Base-by-base conservation (phyloP, 2,113 vertebrate species). In the Gila orcuttii region DNA sequence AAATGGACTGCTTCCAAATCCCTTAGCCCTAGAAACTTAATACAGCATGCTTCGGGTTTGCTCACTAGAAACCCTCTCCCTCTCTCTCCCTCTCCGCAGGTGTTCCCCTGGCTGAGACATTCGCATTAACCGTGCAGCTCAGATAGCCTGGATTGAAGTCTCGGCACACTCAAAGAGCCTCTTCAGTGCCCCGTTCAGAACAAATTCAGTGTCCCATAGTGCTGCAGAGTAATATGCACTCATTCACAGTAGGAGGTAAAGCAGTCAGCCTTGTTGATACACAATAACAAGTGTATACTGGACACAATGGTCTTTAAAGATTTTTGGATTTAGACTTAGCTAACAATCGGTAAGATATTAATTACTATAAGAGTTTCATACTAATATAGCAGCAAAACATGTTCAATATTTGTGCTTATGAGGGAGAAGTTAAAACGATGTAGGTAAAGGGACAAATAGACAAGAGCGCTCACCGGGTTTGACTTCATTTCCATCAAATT, bases 401-500 rank as follows among this genome's bases (percentile, higher is more conserved):
- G 19, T 69, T 21, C 9, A 69, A 69, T 50, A n/a, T 81, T 28
- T 42, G 31, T 59, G 55, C 7, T 28, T 21, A 28, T n/a, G 15
- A 59, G 17, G 6, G n/a, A 45, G 13, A 74, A 6, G 6, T 62
- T 21, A 2, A 86, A 75, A 62, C 21, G 4, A 60, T 57, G 78
- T 4, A 31, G 12, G n/a, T 28, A 50, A n/a, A 36, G 25, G 36
- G 12, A 69, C 8, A 83, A 31, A 81, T 33, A 59, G 25, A 31
- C 19, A 47, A 25, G 95, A 10, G 3, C 0, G 6, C 96, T 96
- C 82, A 97, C 96, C 59, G 95, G 96, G 89, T 96, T 96, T 90
- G 96, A 96, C 86, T 96, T 96, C 94, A 96, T 95, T 88, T 97
- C 96, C 96, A 96, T 96, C n/a, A 97, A 94, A 86, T 93, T 96